phyloP scores from a whole-genome alignment of 1,140 invertebrate genomes.

The Eurosta solidaginis region DNA sequence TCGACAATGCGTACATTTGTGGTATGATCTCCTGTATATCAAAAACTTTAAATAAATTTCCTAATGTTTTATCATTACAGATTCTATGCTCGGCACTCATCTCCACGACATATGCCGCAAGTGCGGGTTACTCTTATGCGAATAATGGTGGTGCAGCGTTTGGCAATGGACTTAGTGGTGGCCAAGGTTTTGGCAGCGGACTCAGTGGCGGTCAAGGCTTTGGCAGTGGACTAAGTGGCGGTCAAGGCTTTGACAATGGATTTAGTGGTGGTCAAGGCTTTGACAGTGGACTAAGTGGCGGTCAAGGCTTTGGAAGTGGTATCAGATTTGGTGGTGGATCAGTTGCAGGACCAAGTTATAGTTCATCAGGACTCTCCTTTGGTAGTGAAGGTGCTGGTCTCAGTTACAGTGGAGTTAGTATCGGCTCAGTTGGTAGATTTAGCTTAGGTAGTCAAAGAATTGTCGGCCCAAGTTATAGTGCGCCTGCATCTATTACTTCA shows the following conservation, averaged over 20 bases:
- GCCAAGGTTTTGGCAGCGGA: no score
- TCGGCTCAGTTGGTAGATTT: no score
- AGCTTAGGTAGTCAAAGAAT: no score
- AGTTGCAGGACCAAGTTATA: no score
- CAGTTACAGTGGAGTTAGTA: constrained; percentile 29
- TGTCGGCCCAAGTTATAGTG: neutral
- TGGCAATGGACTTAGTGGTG: constrained; percentile 42
- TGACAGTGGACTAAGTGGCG: no score
- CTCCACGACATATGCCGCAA: constrained; percentile 51
- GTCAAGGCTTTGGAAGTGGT: no score
- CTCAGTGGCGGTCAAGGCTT: no score
- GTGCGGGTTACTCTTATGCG: constrained; percentile 50
- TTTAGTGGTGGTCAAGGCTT: no score
- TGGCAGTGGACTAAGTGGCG: no score
- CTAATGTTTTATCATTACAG: constrained; percentile 27
- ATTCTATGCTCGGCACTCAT: constrained; percentile 48
- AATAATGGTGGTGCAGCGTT: constrained; percentile 44
- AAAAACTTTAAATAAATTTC: neutral
- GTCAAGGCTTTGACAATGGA: no score
- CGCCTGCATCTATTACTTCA: no score
- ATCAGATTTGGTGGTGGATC: constrained; percentile 37
- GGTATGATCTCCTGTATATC: neutral
- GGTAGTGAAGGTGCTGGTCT: neutral
- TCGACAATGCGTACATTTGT: constrained; percentile 26
- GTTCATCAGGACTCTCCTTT: no score